phyloP scores from a whole-genome alignment of 2,797 vertebrate genomes.

The Acanthurus lineatus region DNA sequence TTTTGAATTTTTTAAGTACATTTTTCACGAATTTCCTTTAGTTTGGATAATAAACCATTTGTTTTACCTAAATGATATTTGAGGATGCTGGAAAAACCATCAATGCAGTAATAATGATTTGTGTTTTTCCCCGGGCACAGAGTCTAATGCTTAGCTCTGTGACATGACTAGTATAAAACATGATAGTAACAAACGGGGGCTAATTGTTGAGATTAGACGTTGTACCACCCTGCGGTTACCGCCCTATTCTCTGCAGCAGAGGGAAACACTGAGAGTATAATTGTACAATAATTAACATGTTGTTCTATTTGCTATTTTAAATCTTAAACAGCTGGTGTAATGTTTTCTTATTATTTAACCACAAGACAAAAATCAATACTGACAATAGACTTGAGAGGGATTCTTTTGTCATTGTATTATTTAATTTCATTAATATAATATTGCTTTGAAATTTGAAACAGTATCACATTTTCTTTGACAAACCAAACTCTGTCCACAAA shows the following conservation, averaged over 20 bases:
- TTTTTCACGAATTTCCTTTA: not conserved
- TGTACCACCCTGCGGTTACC: slow-evolving; percentile 20
- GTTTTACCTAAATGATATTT: not conserved
- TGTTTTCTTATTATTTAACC: slow-evolving; percentile 31
- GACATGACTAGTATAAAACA: slow-evolving; percentile 25
- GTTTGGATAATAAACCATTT: not conserved
- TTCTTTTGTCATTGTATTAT: slow-evolving; percentile 78
- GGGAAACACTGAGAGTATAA: slow-evolving; percentile 51
- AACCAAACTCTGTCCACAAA: slow-evolving; percentile 80
- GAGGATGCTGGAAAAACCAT: slow-evolving; percentile 14
- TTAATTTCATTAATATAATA: slow-evolving; percentile 85
- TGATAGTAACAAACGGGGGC: slow-evolving; percentile 23
- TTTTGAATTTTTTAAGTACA: not conserved
- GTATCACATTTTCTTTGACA: slow-evolving; percentile 82
- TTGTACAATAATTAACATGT: slow-evolving; percentile 44
- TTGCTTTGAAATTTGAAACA: slow-evolving; percentile 84
- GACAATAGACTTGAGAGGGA: slow-evolving; percentile 70
- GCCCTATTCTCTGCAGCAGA: slow-evolving; percentile 56
- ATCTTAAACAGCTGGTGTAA: slow-evolving; percentile 47
- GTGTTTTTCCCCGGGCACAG: slow-evolving; percentile 3
- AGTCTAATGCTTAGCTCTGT: slow-evolving; percentile 23
- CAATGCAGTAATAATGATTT: not conserved
- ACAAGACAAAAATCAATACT: slow-evolving; percentile 64
- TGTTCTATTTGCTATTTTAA: slow-evolving; percentile 47
- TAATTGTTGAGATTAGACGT: slow-evolving; percentile 54